Percentiles rank a stretch among this genome's conserved stretches.
These are phyloP conservation scores for Drosophila prolongata DNA, from an alignment of 2,888 invertebrate genomes.

Conservation along the genomic window DNA sequence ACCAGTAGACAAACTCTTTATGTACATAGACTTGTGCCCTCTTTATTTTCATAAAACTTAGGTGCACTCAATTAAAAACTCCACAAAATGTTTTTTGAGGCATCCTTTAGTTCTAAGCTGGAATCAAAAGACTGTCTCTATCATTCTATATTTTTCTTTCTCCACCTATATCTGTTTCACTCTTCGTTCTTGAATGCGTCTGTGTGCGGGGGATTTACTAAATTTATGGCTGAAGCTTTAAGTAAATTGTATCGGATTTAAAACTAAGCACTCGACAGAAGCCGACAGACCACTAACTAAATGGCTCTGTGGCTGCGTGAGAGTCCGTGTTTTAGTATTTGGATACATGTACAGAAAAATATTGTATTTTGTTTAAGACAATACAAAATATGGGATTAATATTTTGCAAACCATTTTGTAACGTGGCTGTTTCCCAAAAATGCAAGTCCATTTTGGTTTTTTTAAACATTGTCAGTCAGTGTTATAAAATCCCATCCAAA, in stretches of 20 bases:
- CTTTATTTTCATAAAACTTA: constrained; percentile 5
- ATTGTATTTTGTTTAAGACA: background rate
- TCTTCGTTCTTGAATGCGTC: background rate
- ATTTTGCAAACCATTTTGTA: no score
- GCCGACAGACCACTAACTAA: constrained; percentile 61
- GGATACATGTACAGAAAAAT: background rate
- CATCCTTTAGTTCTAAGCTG: constrained; percentile 28
- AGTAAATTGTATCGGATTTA: constrained; percentile 70
- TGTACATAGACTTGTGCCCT: background rate
- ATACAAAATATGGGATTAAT: background rate
- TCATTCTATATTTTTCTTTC: background rate
- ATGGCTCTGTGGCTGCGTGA: constrained; percentile 48
- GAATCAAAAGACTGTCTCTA: constrained; percentile 38
- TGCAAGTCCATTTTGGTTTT: no score
- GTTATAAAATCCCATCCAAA: background rate
- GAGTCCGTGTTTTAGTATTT: constrained; percentile 3
- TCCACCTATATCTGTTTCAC: background rate
- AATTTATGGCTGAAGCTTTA: constrained; percentile 64
- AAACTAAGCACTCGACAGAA: constrained; percentile 57
- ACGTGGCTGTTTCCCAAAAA: no score
- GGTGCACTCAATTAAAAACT: constrained; percentile 56
- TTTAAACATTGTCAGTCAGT: background rate
- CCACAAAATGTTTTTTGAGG: constrained; percentile 32
- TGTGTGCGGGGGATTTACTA: constrained; percentile 30
- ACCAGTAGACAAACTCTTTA: background rate